These are phyloP conservation scores for Syngnathus acus DNA, from an alignment of 2,797 vertebrate species.

Conservation along the genomic window DNA sequence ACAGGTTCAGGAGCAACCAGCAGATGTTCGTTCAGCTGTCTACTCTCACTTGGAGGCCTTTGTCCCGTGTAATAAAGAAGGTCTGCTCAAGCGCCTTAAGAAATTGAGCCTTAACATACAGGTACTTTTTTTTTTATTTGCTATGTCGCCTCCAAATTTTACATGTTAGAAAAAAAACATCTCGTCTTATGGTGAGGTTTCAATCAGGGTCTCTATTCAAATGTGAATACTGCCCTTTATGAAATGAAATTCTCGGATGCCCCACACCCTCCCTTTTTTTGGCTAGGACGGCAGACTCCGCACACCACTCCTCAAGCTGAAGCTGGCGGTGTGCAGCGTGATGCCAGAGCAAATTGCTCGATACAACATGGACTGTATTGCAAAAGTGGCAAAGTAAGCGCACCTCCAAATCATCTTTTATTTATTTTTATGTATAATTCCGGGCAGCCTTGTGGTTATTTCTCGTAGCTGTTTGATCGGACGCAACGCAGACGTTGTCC, in stretches of 20 bases:
- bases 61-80: conserved; percentile 94
- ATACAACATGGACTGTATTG: conserved; percentile 93
- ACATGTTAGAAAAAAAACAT: no score
- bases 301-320: conserved; percentile 88
- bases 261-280: background rate
- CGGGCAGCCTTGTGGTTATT: background rate
- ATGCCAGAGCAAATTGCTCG: conserved; percentile 95
- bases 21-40: conserved; percentile 75
- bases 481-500: background rate
- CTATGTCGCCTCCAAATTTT: no score
- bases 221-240: background rate
- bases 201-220: background rate
- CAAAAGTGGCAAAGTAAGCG: conserved; percentile 89
- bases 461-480: background rate
- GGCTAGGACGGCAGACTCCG: conserved; percentile 87
- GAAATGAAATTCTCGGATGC: conserved; percentile 12
- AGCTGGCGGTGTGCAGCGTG: conserved; percentile 87
- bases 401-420: background rate
- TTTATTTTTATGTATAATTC: background rate
- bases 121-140: conserved; percentile 39
- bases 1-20: conserved; percentile 87
- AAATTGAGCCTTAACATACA: conserved; percentile 94
- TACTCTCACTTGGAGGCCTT: conserved; percentile 94
- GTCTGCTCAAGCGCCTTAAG: conserved; percentile 90
- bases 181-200: no score